Evolutionary conservation across 2,888 invertebrate species (phyloP).

Genomic region (Leucoptera coffeella): DNA sequence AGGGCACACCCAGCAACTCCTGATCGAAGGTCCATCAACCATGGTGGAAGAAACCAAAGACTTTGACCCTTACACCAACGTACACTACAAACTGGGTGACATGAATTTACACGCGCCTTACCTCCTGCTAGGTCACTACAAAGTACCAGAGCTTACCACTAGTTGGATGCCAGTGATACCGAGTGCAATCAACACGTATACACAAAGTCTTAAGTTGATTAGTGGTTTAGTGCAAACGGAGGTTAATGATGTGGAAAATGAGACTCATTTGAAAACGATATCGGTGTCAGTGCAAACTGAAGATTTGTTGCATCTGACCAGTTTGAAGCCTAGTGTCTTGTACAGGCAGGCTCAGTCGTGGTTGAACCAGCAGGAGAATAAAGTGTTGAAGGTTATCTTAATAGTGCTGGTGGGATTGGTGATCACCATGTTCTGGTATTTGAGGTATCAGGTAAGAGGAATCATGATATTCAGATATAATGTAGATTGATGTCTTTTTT

Average conservation of each 20-base stretch:
- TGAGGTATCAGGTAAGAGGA: constrained; percentile 59
- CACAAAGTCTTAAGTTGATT: constrained; percentile 22
- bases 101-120: constrained; percentile 37
- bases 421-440: constrained; percentile 69
- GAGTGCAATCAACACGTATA: constrained; percentile 19
- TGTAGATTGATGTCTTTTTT: no score
- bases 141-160: constrained; percentile 57
- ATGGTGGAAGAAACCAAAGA: constrained; percentile 15
- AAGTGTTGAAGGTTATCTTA: constrained; percentile 62
- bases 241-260: constrained; percentile 28
- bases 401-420: constrained; percentile 63
- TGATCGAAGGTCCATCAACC: constrained; percentile 62
- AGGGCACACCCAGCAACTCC: constrained; percentile 60
- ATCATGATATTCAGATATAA: not conserved
- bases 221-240: constrained; percentile 30
- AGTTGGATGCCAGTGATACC: constrained; percentile 34
- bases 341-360: constrained; percentile 47
- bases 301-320: constrained; percentile 35
- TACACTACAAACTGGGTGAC: constrained; percentile 37
- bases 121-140: constrained; percentile 61
- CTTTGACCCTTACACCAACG: constrained; percentile 43
- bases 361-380: constrained; percentile 72
- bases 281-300: constrained; percentile 57
- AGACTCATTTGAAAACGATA: constrained; percentile 32
- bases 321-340: constrained; percentile 29